Percentiles rank a stretch among this genome's conserved stretches.
Conservation (phyloP, 2,113 vertebrate species). For the Tupaia tana region DNA sequence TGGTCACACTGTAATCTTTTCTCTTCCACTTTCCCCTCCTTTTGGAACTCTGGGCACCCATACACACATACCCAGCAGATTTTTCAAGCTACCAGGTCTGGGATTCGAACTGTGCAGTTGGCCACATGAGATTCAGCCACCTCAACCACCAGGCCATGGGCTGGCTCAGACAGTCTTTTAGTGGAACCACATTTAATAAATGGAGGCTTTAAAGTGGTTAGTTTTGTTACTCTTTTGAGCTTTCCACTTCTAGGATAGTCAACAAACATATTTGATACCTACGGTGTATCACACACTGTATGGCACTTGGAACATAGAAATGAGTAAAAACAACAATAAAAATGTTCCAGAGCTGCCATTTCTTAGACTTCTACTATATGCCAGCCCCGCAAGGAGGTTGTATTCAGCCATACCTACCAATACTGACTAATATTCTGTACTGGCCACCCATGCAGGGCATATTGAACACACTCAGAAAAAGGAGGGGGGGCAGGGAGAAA, state of each 20-base stretch:
- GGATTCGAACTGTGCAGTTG: too few relatives aligned
- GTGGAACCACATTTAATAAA: neutral
- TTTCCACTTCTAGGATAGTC: neutral
- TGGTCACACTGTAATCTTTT: too few relatives aligned
- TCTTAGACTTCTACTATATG: neutral
- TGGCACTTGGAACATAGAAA: neutral
- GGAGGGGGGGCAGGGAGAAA: neutral
- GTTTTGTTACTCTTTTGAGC: neutral
- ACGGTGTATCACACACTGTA: neutral
- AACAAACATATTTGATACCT: neutral
- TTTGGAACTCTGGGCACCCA: too few relatives aligned
- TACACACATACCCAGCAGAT: too few relatives aligned
- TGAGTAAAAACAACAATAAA: neutral
- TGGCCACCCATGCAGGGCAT: too few relatives aligned
- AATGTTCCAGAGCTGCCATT: accelerated
- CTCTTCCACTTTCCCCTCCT: too few relatives aligned
- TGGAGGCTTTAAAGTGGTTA: neutral
- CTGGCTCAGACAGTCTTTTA: neutral
- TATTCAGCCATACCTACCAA: neutral
- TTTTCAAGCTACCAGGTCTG: too few relatives aligned
- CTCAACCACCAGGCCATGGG: too few relatives aligned
- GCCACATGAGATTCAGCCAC: too few relatives aligned
- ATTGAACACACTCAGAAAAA: neutral
- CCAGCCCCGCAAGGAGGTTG: neutral
- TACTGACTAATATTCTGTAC: neutral